Evolutionary conservation across 2,888 invertebrate species (phyloP).

Genomic region (Amiota minor): DNA sequence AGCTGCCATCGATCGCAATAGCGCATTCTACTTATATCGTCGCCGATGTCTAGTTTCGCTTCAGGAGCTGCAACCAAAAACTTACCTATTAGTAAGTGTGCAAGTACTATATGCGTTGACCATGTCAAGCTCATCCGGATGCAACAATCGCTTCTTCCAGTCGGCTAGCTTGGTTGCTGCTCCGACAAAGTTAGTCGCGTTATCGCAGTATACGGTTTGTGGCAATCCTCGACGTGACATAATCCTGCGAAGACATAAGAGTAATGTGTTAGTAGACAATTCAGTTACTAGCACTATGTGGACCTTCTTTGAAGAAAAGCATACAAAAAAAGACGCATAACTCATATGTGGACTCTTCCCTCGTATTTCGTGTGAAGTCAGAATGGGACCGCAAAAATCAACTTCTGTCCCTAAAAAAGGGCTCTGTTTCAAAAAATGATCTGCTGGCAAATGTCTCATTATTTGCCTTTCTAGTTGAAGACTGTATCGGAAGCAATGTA

Average conservation of each 20-base stretch:
- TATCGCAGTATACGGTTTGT: too few relatives aligned
- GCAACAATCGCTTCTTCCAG: too few relatives aligned
- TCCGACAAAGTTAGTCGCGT: too few relatives aligned
- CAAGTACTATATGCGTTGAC: too few relatives aligned
- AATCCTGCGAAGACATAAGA: slow-evolving; percentile 9
- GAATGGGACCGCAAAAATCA: neutral
- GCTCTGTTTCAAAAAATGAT: neutral
- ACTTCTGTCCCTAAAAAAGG: neutral
- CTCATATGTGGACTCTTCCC: neutral
- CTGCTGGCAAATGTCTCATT: slow-evolving; percentile 33
- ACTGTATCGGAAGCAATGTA: too few relatives aligned
- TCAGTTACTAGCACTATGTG: slow-evolving; percentile 2
- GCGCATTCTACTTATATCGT: neutral
- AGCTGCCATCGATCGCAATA: neutral
- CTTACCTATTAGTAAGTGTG: too few relatives aligned
- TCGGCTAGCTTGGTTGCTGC: too few relatives aligned
- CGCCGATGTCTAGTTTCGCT: neutral
- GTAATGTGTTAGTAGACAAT: neutral
- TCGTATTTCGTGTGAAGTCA: neutral
- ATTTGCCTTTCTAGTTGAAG: slow-evolving; percentile 39
- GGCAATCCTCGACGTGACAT: slow-evolving; percentile 38
- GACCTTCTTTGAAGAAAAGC: neutral
- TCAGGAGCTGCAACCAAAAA: too few relatives aligned
- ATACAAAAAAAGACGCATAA: neutral
- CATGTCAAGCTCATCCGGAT: too few relatives aligned